Base-by-base conservation (phyloP, 1,140 invertebrate species). In the Papilio xuthus region DNA sequence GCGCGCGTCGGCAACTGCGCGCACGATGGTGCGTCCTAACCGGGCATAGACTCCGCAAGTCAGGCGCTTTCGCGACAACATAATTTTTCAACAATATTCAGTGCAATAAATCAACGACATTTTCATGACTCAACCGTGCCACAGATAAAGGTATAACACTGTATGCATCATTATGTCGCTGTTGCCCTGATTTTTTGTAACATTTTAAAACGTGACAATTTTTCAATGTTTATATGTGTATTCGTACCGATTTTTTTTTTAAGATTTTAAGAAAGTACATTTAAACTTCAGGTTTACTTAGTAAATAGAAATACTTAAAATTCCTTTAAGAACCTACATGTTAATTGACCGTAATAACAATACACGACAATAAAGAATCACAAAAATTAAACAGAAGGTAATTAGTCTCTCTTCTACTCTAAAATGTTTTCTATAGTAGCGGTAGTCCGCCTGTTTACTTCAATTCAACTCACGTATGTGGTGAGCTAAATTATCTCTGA, bases 1-100 rank as follows among this genome's bases (percentile, higher is more conserved):
- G 79, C 81, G 90, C 85, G 87, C 84, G 78, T 79, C 81, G 80
- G 80, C 77, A 78, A 93, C 89, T 91, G 90, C 91, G 91, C 86
- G 87, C 81, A 85, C 86, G 87, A 77, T 82, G 78, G 79, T 50
- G 78, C 53, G 47, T 60, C 23, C 32, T 28, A 28, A 67, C 23
- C 60, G 60, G 8, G 26, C 26, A 28, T 23, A 67, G 26, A 26
- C 60, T 26, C 26, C 60, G 60, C 60, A 67, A 67, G 60, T 15
- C 60, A 67, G 26, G 60, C 60, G 60, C 47, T 75, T 75, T 75
- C 26, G 44, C 73, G 73, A 67, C 60, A 67, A 67, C 23, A 67
- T 15, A 67, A 75, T 75, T 75, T 75, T 75, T 75, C 47, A 53
- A 74, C 73, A 75, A 75, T 10, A 28, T 67, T 28, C 60, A 28